Base-by-base conservation (phyloP, 2,797 vertebrate genomes). In the Hirundo rustica region DNA sequence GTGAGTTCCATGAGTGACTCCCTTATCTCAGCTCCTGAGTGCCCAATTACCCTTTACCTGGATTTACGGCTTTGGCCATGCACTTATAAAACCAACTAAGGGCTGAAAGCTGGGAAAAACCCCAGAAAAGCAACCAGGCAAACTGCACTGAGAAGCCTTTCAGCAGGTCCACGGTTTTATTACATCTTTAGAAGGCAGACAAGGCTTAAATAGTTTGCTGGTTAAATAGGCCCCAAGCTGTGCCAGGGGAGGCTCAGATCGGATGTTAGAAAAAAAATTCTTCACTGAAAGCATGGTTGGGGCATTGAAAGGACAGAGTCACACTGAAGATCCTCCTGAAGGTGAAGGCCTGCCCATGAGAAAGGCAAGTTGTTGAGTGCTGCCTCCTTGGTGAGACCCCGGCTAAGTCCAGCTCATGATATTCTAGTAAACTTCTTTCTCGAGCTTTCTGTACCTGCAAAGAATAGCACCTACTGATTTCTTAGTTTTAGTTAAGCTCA, bases 401-500 rank as follows among this genome's bases (percentile, higher is more conserved):
- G 42, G 42, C 3, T 20, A n/a, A 38, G 25, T 7, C 12, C 38
- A 27, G 16, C 13, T 70, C 0, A 0, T 1, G 27, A 10, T 67
- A 6, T 3, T 79, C 27, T 38, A 54, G n/a, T 47, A 13, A 72
- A 32, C 5, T 4, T 38, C 14, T 55, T 40, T 30, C 36, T 34
- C 1, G 2, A 32, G 23, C 27, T 61, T 75, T 70, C 42, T 58
- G 7, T 47, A 17, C 27, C 27, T 88, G 22, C 13, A 66, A 62
- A 32, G 27, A 54, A 25, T 14, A 0, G 10, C 30, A 17, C 7
- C 5, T 84, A 11, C 10, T 10, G 8, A 16, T 55, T 67, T 71
- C 8, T 61, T 26, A 10, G 26, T 65, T 82, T 65, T 60, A 60
- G 25, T 45, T 66, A 47, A 61, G 34, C 40, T 54, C 30, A n/a